Base-by-base conservation (phyloP, 2,888 invertebrate genomes). In the Anodontia alba region DNA sequence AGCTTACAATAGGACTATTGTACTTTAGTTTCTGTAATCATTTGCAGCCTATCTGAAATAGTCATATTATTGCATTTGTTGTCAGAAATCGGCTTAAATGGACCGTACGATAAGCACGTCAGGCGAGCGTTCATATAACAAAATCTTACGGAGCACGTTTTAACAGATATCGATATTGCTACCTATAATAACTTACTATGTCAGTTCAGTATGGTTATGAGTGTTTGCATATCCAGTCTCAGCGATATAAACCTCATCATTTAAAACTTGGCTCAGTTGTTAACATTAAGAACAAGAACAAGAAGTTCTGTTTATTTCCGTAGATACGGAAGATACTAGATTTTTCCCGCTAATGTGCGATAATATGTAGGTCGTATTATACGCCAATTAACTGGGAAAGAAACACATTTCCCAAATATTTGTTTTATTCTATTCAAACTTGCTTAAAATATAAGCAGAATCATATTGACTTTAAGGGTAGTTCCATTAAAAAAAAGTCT, bases 31-130 rank as follows among this genome's bases (percentile, higher is more conserved):
- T 76, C 78, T 80, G 67, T 72, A 80, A 76, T 31, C 54, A 72
- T 85, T 80, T 80, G 68, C 82, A 82, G 62, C 75, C 76, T 78
- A 82, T 76, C 76, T 85, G 78, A 85, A 82, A 71, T 70, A 78
- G 80, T 82, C 78, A 57, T 76, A 78, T 73, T 73, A 51, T 29
- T 76, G 62, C 36, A 69, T 80, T 75, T 33, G 51, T 42, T n/a
- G 46, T 70, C 57, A 57, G 75, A 82, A 62, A 80, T 78, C 71
- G 82, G 80, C 70, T 70, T 76, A 73, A 76, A 42, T 31, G 78
- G 23, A 46, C 70, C 80, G 78, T 85, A 85, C 76, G 67, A 38
- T 79, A 51, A 29, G 38, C 66, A 74, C 75, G 69, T 76, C 49
- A 66, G 71, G 73, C 74, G 70, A 62, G 78, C 67, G 78, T 68